Conservation (phyloP, 1,140 invertebrate species). For the Tetramorium parvispinum region DNA sequence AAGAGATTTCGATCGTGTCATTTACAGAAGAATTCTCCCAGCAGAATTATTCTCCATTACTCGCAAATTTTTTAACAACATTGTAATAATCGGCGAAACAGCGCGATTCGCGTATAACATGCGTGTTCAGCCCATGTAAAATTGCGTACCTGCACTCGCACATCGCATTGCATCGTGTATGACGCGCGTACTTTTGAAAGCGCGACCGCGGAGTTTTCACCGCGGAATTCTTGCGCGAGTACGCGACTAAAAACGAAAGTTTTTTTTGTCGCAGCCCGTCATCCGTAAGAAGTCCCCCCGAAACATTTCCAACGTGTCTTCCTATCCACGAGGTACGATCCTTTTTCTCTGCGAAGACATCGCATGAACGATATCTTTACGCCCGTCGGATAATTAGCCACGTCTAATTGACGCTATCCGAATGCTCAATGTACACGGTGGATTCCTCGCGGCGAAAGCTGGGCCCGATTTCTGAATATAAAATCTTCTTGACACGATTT, state of each 20-base stretch:
- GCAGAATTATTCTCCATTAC: neutral
- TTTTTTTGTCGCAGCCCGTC: neutral
- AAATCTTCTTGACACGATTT: slow-evolving; percentile 64
- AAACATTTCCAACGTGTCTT: slow-evolving; percentile 18
- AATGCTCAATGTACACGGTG: slow-evolving; percentile 24
- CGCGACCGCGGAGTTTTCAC: slow-evolving; percentile 76
- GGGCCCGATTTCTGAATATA: slow-evolving; percentile 43
- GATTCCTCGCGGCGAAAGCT: slow-evolving; percentile 62
- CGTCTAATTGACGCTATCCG: slow-evolving; percentile 53
- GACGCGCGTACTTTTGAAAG: slow-evolving; percentile 74
- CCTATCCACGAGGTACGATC: neutral
- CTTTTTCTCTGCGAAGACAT: neutral
- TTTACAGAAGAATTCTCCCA: neutral
- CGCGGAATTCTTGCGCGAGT: slow-evolving; percentile 43
- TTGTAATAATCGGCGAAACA: neutral
- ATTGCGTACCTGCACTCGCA: slow-evolving; percentile 3
- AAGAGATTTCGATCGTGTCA: neutral
- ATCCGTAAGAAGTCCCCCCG: slow-evolving; percentile 10
- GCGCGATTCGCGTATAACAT: neutral
- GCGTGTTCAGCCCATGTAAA: slow-evolving; percentile 39
- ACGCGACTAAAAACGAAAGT: slow-evolving; percentile 76
- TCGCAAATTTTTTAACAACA: neutral
- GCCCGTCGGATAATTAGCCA: slow-evolving; percentile 51
- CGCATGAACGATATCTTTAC: neutral
- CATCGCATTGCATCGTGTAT: neutral